Evolutionary conservation across 2,888 invertebrate genomes (phyloP).

Genomic region (Athetis lepigone): DNA sequence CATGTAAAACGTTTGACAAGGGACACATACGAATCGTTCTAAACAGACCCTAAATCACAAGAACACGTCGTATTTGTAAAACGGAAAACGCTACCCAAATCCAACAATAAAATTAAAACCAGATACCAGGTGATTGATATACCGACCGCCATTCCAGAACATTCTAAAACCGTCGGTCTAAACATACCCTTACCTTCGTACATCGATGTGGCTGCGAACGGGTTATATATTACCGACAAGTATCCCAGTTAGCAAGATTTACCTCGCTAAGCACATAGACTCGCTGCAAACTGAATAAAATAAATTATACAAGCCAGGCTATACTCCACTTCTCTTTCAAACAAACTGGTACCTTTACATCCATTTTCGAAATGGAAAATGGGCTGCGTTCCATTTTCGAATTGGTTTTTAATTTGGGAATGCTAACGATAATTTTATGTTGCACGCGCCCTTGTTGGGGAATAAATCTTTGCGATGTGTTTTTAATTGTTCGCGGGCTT

Average conservation of each 20-base stretch:
- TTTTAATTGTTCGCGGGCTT: conserved; percentile 49
- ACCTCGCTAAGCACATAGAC: conserved; percentile 51
- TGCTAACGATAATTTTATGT: conserved; percentile 49
- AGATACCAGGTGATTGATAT: conserved; percentile 44
- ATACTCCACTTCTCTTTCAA: conserved; percentile 15
- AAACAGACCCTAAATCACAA: not conserved
- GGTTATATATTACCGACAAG: conserved; percentile 55
- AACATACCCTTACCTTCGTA: conserved; percentile 52
- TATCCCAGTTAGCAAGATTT: conserved; percentile 56
- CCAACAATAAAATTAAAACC: conserved; percentile 38
- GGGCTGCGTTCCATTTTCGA: conserved; percentile 37
- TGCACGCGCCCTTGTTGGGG: conserved; percentile 19
- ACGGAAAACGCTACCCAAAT: conserved; percentile 10
- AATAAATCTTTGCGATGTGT: conserved; percentile 43
- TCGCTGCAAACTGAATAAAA: conserved; percentile 51
- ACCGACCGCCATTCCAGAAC: conserved; percentile 5
- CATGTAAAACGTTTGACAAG: not conserved
- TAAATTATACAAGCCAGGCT: conserved; percentile 46
- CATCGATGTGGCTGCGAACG: conserved; percentile 49
- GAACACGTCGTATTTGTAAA: conserved; percentile 10
- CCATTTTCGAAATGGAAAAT: conserved; percentile 31
- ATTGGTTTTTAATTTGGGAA: conserved; percentile 48
- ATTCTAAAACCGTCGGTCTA: conserved; percentile 38
- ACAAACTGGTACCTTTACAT: conserved; percentile 1
- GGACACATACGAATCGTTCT: not conserved